Evolutionary conservation across 2,113 vertebrate genomes (phyloP).

Genomic region (Dolichotis patagonum): DNA sequence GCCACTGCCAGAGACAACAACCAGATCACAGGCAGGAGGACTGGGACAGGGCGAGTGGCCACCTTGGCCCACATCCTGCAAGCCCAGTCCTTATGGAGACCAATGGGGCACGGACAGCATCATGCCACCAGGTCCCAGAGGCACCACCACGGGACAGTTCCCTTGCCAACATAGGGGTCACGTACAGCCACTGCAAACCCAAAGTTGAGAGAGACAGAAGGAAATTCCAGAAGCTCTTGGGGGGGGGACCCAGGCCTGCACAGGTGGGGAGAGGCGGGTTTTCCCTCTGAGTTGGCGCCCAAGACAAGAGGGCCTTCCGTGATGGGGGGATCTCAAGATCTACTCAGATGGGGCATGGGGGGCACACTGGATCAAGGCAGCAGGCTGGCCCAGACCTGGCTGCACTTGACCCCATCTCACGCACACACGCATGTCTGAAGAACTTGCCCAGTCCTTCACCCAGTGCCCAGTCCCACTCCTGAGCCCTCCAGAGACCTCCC

Average conservation of each 20-base stretch:
- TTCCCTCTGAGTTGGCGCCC: rapidly evolving
- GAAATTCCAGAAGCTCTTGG: not conserved
- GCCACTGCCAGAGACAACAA: not conserved
- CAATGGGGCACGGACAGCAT: too few species aligned
- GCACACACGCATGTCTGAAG: not conserved
- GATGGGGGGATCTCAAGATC: not conserved
- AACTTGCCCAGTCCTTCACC: not conserved
- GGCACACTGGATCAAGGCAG: not conserved
- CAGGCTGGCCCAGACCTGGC: not conserved
- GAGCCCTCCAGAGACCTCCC: not conserved
- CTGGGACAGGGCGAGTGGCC: rapidly evolving
- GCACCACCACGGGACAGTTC: not conserved
- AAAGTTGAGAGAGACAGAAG: not conserved
- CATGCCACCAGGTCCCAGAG: rapidly evolving
- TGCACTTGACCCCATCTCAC: too few species aligned
- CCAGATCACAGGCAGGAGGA: not conserved
- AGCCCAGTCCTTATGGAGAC: not conserved
- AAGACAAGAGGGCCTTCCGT: not conserved
- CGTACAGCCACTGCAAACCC: not conserved
- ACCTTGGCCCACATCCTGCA: not conserved
- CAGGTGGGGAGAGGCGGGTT: not conserved
- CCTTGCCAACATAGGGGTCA: not conserved
- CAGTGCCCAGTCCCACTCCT: not conserved
- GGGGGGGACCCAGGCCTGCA: not conserved
- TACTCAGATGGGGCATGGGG: not conserved